Percentiles rank a stretch among this genome's conserved stretches.
phyloP scores from a whole-genome alignment of 1,140 invertebrate species.

The Anastatus disparis region DNA sequence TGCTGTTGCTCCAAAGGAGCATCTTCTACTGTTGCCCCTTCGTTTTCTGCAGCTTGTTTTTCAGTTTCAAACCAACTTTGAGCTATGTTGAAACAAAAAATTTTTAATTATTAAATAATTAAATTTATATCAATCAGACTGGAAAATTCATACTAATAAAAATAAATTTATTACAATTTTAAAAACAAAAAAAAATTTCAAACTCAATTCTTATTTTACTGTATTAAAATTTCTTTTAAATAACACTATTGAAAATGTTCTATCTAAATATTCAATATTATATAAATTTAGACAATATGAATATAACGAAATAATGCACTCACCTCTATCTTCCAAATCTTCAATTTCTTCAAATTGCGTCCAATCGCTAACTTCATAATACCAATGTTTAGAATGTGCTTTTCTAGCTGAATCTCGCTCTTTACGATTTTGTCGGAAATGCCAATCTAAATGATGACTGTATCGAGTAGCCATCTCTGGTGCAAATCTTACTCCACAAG shows the following conservation, averaged over 20 bases:
- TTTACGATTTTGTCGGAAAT: conserved; percentile 91
- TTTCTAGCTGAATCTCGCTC: conserved; percentile 86
- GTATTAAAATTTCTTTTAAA: background rate
- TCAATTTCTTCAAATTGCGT: conserved; percentile 94
- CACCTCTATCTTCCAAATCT: conserved; percentile 89
- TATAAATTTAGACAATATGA: background rate
- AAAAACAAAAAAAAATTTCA: too few species aligned
- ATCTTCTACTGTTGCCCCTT: conserved; percentile 62
- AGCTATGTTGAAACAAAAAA: conserved; percentile 65
- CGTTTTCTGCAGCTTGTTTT: conserved; percentile 67
- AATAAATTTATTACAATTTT: too few species aligned
- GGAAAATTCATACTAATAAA: too few species aligned
- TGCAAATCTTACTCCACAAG: conserved; percentile 90
- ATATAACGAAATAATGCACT: background rate
- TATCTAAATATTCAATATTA: background rate
- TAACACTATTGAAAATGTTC: too few species aligned
- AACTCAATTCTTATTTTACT: too few species aligned
- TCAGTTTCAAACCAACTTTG: conserved; percentile 90
- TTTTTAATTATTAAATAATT: too few species aligned
- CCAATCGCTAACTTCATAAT: conserved; percentile 92
- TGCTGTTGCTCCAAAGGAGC: conserved; percentile 64
- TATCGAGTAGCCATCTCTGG: conserved; percentile 88
- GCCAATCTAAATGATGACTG: conserved; percentile 96
- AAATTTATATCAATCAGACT: too few species aligned
- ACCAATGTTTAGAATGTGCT: conserved; percentile 88